Base-by-base conservation (phyloP, 1,140 invertebrate genomes). In the Drosophila busckii region DNA sequence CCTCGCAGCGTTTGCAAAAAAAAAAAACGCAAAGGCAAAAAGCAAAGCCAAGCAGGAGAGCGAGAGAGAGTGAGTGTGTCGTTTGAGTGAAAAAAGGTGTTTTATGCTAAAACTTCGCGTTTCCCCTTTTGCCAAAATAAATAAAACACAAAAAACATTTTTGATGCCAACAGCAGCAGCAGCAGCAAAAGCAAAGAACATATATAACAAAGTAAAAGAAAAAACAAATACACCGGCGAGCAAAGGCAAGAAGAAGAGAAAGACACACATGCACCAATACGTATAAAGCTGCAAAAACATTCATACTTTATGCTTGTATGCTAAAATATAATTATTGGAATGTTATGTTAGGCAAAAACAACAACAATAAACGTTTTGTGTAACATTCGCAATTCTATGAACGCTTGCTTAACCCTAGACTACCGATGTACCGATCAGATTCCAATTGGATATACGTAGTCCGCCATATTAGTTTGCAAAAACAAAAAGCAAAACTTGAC, bases 1-100 rank as follows among this genome's bases (percentile, higher is more conserved):
- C 73, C 73, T 80, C 73, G 70, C 70, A 69, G 70, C 59, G 38
- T 40, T 63, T 70, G 61, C 67, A 64, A 69, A 70, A 78, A 75
- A 62, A 52, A 34, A 41, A 40, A 61, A 41, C 29, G 20, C 34
- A 41, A 28, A 31, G 35, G 45, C 45, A 34, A 12, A 35, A 50
- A 32, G 50, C 58, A 52, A 62, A 56, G 42, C 52, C 32, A 55
- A 49, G 52, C 29, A 41, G 56, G 29, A 49, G 59, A 53, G 61
- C 50, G 59, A 54, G 60, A 19, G 38, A 69, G 42, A 26, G 46
- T 49, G 52, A 59, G 9, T 29, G 31, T 40, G 55, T 26, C 53
- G 50, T n/a, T 31, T 49, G 41, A 62, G 70, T 68, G 52, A 50
- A 73, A 63, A 75, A 67, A 60, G 50, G 64, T 68, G 62, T 68